Base-by-base conservation (phyloP, 1,140 invertebrate species). In the Anthonomus grandis region DNA sequence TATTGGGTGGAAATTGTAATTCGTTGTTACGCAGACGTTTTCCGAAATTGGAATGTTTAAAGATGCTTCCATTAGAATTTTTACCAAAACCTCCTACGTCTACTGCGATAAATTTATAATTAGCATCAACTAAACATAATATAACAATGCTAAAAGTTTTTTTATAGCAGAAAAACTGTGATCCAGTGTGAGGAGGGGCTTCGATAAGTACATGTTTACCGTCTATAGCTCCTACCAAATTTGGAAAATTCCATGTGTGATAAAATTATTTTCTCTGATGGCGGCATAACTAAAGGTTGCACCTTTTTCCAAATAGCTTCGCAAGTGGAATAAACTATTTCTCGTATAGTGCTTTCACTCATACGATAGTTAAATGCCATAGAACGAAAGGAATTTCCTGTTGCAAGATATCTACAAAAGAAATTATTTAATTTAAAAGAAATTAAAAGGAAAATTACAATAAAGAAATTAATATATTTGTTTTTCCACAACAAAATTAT, bases 211-310 rank as follows among this genome's bases (percentile, higher is more conserved):
- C 61, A 63, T 76, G 74, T 63, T 77, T 78, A 10, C 73, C 75
- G 62, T 78, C 75, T n/a, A 80, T 56, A 4, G 74, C 70, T 12
- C 74, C 74, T 24, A 76, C 59, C 75, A 78, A 45, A 73, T 66
- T n/a, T 13, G 53, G 34, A 38, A 24, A 59, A 19, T 59, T 59
- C 42, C 70, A 74, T 39, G 51, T 45, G 24, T 34, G 38, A 13
- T 47, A 19, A 63, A 68, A 72, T 18, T 55, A 59, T 12, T 60
- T 48, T 49, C 59, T 39, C 44, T 69, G 58, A 46, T 15, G 4
- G 36, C 5, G 58, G 34, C 52, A 56, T 60, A 2, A 48, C 51
- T 4, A 56, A 2, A 49, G 19, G 36, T 34, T 25, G 18, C 21
- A 60, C 21, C 42, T 12, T 42, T 2, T 0, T 18, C 45, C 58